Evolutionary conservation across 2,113 vertebrate species (phyloP).

Genomic region (Semnornis frantzii): DNA sequence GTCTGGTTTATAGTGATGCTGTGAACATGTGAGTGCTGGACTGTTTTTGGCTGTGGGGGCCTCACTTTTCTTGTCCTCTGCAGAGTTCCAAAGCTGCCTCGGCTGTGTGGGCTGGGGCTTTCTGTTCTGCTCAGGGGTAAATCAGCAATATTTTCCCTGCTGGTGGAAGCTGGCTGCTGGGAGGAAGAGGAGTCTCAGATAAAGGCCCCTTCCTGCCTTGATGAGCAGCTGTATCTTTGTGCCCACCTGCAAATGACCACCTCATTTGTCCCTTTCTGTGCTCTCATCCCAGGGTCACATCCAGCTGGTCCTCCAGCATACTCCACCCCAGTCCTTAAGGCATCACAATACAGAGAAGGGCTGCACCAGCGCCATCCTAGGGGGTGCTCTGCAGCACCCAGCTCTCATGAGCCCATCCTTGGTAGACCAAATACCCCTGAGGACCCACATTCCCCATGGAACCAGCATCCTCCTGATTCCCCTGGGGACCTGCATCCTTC

Average conservation of each 20-base stretch:
- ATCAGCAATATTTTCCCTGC: neutral
- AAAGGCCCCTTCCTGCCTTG: neutral
- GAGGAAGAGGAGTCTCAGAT: neutral
- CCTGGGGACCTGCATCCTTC: neutral
- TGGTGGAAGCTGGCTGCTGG: neutral
- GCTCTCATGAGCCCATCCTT: neutral
- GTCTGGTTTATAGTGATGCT: neutral
- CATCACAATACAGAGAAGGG: neutral
- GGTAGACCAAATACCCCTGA: neutral
- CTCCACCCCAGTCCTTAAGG: fast-evolving
- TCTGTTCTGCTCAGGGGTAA: neutral
- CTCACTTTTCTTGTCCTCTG: neutral
- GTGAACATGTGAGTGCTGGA: neutral
- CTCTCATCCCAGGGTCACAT: neutral
- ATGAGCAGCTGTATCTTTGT: neutral
- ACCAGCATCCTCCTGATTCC: neutral
- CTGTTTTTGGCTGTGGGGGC: neutral
- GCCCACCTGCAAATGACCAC: neutral
- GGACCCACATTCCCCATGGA: neutral
- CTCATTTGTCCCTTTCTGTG: neutral
- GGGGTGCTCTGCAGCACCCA: neutral
- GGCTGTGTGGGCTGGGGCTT: neutral
- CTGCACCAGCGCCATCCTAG: neutral
- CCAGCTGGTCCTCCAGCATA: neutral
- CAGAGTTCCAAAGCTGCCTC: neutral